Percentiles rank a stretch among this genome's conserved stretches.
Conservation (phyloP, 2,888 invertebrate genomes). For the Euphydryas editha region DNA sequence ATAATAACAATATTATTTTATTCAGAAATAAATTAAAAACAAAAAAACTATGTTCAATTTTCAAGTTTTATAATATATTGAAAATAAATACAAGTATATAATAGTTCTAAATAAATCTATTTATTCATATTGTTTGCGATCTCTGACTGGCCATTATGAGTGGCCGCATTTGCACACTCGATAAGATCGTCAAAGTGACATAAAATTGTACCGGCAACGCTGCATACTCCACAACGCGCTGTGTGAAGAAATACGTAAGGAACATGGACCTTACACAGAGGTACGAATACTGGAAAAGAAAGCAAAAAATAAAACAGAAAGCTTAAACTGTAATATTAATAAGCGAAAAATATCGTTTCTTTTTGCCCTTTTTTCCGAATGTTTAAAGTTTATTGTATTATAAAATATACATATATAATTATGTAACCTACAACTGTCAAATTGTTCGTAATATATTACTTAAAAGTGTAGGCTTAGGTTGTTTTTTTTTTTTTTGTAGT, state of each 20-base stretch:
- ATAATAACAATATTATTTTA: no score
- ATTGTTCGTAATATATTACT: no score
- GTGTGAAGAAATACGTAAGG: conserved; percentile 42
- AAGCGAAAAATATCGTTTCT: no score
- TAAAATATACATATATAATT: no score
- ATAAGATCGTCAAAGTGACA: conserved; percentile 72
- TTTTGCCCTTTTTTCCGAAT: no score
- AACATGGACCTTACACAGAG: conserved; percentile 6
- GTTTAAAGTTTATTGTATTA: no score
- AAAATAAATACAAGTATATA: neutral
- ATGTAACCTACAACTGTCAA: no score
- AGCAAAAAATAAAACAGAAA: neutral
- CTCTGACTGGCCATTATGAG: conserved; percentile 44
- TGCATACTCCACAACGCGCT: conserved; percentile 35
- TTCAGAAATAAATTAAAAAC: no score
- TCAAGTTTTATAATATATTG: conserved; percentile 5
- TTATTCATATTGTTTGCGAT: conserved; percentile 22
- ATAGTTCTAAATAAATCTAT: conserved; percentile 14
- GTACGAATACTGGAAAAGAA: conserved; percentile 25
- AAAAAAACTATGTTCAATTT: no score
- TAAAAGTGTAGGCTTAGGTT: no score
- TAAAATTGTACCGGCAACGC: conserved; percentile 62
- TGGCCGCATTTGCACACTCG: conserved; percentile 62
- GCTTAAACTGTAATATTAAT: neutral
- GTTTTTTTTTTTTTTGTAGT: no score